Percentiles rank a stretch among this genome's conserved stretches.
phyloP scores from a whole-genome alignment of 2,797 vertebrate genomes.

The Fundulus diaphanus region DNA sequence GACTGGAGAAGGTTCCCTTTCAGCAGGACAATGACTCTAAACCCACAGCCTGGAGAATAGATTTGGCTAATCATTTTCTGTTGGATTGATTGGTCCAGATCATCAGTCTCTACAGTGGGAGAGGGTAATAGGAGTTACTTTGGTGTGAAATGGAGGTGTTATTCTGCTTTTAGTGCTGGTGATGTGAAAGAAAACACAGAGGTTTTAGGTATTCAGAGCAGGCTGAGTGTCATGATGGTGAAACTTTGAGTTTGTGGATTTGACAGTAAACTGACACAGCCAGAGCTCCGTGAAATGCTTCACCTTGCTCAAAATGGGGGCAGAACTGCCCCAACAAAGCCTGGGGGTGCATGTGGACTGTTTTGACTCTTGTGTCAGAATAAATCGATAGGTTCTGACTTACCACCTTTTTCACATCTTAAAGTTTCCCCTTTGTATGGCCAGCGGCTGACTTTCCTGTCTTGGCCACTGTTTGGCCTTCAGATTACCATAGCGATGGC shows the following conservation, averaged over 20 bases:
- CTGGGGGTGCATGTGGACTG: constrained; percentile 25
- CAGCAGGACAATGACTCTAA: neutral
- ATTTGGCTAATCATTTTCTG: neutral
- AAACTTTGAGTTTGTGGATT: constrained; percentile 12
- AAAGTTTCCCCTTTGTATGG: constrained; percentile 36
- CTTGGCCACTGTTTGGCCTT: constrained; percentile 60
- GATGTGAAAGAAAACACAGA: constrained; percentile 19
- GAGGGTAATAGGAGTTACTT: neutral
- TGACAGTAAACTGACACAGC: constrained; percentile 61
- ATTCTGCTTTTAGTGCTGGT: constrained; percentile 10
- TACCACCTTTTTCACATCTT: constrained; percentile 29
- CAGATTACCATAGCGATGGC: constrained; percentile 54
- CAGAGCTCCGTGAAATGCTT: constrained; percentile 24
- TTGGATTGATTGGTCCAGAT: neutral
- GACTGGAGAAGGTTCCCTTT: neutral
- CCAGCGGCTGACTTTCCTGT: constrained; percentile 42
- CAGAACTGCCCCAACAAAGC: constrained; percentile 23
- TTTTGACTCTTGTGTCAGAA: constrained; percentile 46
- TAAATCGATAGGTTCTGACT: constrained; percentile 50
- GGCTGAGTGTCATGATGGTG: constrained; percentile 7
- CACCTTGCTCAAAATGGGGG: constrained; percentile 44
- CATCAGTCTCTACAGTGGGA: neutral
- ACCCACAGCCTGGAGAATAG: neutral
- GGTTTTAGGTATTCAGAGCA: constrained; percentile 12
- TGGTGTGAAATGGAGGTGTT: constrained; percentile 4